Percentiles rank a stretch among this genome's conserved stretches.
These are phyloP conservation scores for Leptopilina syphax DNA, from an alignment of 2,888 invertebrate species.

Conservation along the genomic window DNA sequence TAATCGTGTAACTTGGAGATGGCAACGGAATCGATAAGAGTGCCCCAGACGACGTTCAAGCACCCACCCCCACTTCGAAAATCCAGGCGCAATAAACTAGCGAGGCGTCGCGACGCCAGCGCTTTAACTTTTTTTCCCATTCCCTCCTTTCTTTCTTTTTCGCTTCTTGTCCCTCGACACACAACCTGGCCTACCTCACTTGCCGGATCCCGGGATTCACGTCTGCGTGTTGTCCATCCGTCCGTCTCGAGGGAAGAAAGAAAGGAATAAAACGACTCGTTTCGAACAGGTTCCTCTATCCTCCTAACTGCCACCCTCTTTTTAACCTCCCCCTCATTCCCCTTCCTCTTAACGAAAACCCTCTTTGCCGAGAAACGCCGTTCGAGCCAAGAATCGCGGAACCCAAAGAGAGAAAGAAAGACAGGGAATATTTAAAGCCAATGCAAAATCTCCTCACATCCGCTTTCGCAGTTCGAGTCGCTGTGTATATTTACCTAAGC, in stretches of 20 bases:
- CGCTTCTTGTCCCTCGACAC: conserved; percentile 36
- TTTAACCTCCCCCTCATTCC: conserved; percentile 35
- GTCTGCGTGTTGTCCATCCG: conserved; percentile 57
- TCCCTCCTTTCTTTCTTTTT: no score
- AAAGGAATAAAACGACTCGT: conserved; percentile 52
- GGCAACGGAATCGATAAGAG: conserved; percentile 70
- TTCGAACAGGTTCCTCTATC: conserved; percentile 56
- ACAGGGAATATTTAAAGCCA: conserved; percentile 51
- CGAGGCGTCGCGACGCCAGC: conserved; percentile 51
- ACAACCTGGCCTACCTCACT: conserved; percentile 71
- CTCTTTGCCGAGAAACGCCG: conserved; percentile 42
- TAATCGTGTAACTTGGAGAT: conserved; percentile 15
- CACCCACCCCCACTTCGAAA: conserved; percentile 57
- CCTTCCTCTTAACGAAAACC: conserved; percentile 8
- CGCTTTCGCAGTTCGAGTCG: conserved; percentile 50
- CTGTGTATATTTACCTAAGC: not conserved
- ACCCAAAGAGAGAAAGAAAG: conserved; percentile 38
- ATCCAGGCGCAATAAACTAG: conserved; percentile 53
- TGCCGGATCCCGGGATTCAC: conserved; percentile 49
- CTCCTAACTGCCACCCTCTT: conserved; percentile 45
- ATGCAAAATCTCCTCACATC: conserved; percentile 56
- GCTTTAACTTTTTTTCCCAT: conserved; percentile 27
- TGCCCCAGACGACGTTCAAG: conserved; percentile 74
- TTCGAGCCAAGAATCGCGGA: conserved; percentile 39
- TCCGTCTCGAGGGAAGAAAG: conserved; percentile 49